Evolutionary conservation across 2,888 invertebrate genomes (phyloP), one percentile per base, ranked within the genome.

Genomic region (Patella ulyssiponensis): DNA sequence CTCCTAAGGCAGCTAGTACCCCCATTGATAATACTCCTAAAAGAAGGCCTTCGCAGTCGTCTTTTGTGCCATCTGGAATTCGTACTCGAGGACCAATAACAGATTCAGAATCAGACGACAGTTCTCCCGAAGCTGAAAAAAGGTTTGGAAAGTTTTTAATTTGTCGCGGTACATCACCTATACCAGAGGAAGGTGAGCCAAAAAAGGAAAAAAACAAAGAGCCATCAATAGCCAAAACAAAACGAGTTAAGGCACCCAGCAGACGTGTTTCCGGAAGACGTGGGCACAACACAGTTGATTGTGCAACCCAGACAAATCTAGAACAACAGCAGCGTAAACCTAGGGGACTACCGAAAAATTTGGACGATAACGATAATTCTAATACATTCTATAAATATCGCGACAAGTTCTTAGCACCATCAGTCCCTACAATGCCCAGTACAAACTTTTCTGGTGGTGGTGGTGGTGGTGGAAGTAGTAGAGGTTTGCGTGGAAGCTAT

Each of bases 111-210:
- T 84, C 86, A 0, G 86, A 87, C 73, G 88, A 88, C 75, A 89
- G 89, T 79, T 86, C 87, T 0, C 89, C 89, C 0, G 89, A 89
- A 76, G 88, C 88, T 44, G 89, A 89, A 74, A 88, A 88, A 56
- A 76, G 74, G 20, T 52, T 77, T 14, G 79, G 85, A n/a, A 80
- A 83, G 53, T 90, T 87, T 81, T 82, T 90, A 72, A 88, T 88
- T 75, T 89, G 87, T 78, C 74, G 90, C 70, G 90, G 89, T 52
- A 90, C 90, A 9, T 89, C 89, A 12, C 91, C 91, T 14, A 87
- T 88, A 82, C 86, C 85, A 12, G 88, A 88, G 75, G 84, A 82
- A 83, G 56, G 83, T 78, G 82, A 86, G 72, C 54, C 79, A 71
- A 79, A 78, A 79, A 74, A 82, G 77, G 79, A 82, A 77, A 81